Base-by-base conservation (phyloP, 1,140 invertebrate genomes). In the Pachypeltis micranthus region DNA sequence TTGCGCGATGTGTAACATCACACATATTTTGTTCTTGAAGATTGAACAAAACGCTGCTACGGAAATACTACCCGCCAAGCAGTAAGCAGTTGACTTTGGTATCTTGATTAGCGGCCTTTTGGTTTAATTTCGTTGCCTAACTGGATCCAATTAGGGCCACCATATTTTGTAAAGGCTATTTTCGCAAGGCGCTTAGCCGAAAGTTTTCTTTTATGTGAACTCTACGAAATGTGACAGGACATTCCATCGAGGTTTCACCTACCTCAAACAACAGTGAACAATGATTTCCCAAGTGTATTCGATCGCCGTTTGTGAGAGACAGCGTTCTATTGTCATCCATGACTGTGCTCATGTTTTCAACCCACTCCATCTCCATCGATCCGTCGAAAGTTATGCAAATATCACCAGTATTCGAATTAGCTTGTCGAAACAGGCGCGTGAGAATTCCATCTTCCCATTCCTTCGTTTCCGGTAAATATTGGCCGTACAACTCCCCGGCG, bases 261-360 rank as follows among this genome's bases (percentile, higher is more conserved):
- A 85, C 88, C 80, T 96, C 93, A 77, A 95, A 95, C 31, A 96
- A 76, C 58, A 95, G 75, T 23, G 86, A 84, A 72, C 91, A 93
- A 65, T 90, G 85, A 66, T 85, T 83, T 70, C 85, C 81, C 23
- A 95, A 76, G 47, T 88, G 80, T 24, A 96, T 93, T 62, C 91
- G 78, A 72, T 96, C 91, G 58, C 91, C 91, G 75, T 94, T 94
- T 0, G 90, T 89, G 64, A 96, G 76, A 0, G 91, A 94, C 47
- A 96, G 72, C 51, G 94, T 73, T 72, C 87, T 88, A 72, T 94
- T 95, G 73, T 96, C 91, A 72, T 96, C 92, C 91, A 96, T 94
- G 3, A 95, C 91, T 0, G 91, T 93, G 75, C 95, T 95, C 90
- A 95, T 93, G 74, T 94, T 94, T 76, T 94, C 91, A 66, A 95